Conservation (phyloP, 2,888 invertebrate species). For the Cantharis lateralis region DNA sequence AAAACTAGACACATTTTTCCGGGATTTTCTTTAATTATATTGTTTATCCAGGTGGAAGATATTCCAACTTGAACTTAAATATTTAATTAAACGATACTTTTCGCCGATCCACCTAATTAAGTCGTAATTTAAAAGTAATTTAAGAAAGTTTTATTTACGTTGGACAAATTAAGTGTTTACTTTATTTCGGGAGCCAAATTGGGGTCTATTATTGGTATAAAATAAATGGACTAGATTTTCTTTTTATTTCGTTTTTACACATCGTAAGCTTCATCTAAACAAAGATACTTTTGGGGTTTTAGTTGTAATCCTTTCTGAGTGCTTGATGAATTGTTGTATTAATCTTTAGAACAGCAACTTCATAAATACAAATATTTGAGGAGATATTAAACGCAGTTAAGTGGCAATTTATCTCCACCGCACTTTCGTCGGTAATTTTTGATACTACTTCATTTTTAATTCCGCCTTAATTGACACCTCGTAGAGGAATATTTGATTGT, state of each 20-base stretch:
- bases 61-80: not conserved
- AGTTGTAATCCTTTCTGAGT: conserved; percentile 14
- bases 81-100: not conserved
- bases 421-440: not conserved
- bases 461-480: not conserved
- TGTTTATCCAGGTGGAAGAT: not conserved
- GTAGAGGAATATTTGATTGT: not conserved
- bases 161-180: not conserved
- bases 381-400: not conserved
- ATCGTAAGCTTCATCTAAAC: not conserved
- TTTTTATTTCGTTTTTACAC: not conserved
- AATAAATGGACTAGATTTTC: not conserved
- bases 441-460: not conserved
- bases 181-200: not conserved
- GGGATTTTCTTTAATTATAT: not conserved
- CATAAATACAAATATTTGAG: conserved; percentile 17
- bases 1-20: not conserved
- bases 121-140: not conserved
- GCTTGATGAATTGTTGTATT: conserved; percentile 19
- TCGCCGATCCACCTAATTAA: not conserved
- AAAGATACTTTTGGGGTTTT: conserved; percentile 9
- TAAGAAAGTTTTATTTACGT: not conserved
- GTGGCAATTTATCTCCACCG: not conserved
- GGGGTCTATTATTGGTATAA: not conserved
- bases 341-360: conserved; percentile 2